Conservation (phyloP, 2,113 vertebrate species). For the Prionailurus viverrinus region DNA sequence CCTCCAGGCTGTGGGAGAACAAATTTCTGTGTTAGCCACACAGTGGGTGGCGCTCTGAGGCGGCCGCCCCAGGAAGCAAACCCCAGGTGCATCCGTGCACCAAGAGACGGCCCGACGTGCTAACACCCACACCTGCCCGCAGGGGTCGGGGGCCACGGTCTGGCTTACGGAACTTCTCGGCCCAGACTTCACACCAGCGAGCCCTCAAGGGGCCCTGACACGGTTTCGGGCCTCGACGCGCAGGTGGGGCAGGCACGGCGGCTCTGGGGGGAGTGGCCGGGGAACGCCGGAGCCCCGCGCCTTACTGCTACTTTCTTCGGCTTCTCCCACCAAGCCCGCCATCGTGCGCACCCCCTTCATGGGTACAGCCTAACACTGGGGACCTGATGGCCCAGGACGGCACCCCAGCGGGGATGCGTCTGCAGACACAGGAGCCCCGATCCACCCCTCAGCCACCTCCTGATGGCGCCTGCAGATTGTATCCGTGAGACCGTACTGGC, state of each 20-base stretch:
- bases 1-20: background rate
- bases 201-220: background rate
- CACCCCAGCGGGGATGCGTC: background rate
- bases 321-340: background rate
- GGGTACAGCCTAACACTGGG: background rate
- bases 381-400: background rate
- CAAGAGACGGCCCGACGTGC: background rate
- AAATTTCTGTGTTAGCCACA: background rate
- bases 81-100: background rate
- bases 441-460: background rate
- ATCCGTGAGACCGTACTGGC: accelerated
- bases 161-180: accelerated
- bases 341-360: accelerated
- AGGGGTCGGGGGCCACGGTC: background rate
- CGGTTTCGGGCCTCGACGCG: background rate
- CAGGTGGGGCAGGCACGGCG: background rate
- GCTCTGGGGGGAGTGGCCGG: accelerated
- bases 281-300: accelerated
- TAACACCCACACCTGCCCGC: too few relatives aligned
- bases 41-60: accelerated
- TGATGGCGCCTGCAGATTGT: accelerated
- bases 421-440: accelerated
- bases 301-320: background rate
- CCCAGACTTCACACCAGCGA: background rate
- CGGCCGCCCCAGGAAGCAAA: background rate